These are phyloP conservation scores for Achatina immaculata DNA, from an alignment of 1,140 invertebrate species.

Conservation along the genomic window DNA sequence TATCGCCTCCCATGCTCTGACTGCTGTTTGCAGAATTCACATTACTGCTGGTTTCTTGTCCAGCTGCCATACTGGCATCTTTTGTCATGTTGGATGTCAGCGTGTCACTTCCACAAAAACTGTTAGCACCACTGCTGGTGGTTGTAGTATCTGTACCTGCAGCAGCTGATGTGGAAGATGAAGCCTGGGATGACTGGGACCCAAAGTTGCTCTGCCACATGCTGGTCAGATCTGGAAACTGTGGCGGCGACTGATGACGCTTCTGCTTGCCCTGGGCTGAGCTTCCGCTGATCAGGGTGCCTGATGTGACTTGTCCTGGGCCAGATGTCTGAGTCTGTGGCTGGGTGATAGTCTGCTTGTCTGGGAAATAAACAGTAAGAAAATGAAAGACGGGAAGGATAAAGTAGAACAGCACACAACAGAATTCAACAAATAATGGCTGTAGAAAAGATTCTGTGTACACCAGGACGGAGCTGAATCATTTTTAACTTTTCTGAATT, in stretches of 20 bases:
- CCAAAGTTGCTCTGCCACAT: conserved; percentile 40
- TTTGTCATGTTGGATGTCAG: conserved; percentile 2
- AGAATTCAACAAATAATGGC: too few species aligned
- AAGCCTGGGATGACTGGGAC: not conserved
- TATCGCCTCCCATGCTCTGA: not conserved
- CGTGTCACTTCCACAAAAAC: not conserved
- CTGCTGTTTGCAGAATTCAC: conserved; percentile 3
- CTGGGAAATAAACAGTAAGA: not conserved
- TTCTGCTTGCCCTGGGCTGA: not conserved
- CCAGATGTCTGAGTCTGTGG: not conserved
- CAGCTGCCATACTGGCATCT: not conserved
- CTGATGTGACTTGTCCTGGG: not conserved
- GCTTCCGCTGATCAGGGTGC: not conserved
- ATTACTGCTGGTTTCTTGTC: not conserved
- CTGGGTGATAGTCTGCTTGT: not conserved
- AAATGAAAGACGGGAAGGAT: too few species aligned
- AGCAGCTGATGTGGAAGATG: not conserved
- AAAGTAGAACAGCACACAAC: too few species aligned
- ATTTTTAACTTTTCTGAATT: too few species aligned
- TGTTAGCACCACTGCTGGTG: not conserved
- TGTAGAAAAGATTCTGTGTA: too few species aligned
- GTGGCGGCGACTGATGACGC: not conserved
- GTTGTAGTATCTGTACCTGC: not conserved
- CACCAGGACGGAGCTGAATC: too few species aligned
- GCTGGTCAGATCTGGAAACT: conserved; percentile 30